A percentile compares a stretch with the other conserved stretches of the same genome.
These are phyloP conservation scores for Serranus cabrilla DNA, from an alignment of 2,797 vertebrate genomes.

Conservation along the genomic window DNA sequence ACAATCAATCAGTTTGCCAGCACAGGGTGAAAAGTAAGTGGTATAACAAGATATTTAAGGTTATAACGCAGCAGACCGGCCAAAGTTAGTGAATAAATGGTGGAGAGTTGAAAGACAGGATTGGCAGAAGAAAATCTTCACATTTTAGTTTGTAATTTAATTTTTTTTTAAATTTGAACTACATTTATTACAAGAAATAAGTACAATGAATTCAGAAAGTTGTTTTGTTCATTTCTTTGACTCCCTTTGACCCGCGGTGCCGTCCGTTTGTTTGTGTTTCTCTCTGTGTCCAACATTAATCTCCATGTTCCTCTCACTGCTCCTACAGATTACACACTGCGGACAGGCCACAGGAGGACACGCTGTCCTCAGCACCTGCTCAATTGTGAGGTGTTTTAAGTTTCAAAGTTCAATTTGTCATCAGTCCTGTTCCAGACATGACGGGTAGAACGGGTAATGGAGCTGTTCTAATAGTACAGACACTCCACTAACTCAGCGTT, in stretches of 20 bases:
- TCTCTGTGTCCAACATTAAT: constrained; percentile 23
- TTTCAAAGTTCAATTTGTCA: constrained; percentile 73
- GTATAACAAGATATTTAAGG: too few species aligned
- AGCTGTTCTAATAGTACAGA: constrained; percentile 71
- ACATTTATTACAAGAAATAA: too few species aligned
- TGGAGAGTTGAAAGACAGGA: background rate
- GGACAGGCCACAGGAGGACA: constrained; percentile 45
- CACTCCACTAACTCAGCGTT: constrained; percentile 68
- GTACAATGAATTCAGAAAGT: too few species aligned
- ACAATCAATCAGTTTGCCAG: background rate
- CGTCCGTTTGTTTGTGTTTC: constrained; percentile 19
- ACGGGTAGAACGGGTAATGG: constrained; percentile 67
- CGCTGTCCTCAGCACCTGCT: constrained; percentile 59
- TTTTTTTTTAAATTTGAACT: too few species aligned
- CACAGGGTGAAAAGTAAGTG: too few species aligned
- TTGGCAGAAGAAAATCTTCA: background rate
- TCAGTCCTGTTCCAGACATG: constrained; percentile 54
- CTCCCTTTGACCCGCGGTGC: background rate
- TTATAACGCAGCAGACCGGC: background rate
- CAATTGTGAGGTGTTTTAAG: constrained; percentile 35
- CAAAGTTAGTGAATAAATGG: background rate
- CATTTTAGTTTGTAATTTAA: too few species aligned
- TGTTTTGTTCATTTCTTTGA: background rate
- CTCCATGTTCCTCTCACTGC: constrained; percentile 24
- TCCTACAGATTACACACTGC: constrained; percentile 33